Conservation (phyloP, 2,113 vertebrate species). For the Odontesthes bonariensis region DNA sequence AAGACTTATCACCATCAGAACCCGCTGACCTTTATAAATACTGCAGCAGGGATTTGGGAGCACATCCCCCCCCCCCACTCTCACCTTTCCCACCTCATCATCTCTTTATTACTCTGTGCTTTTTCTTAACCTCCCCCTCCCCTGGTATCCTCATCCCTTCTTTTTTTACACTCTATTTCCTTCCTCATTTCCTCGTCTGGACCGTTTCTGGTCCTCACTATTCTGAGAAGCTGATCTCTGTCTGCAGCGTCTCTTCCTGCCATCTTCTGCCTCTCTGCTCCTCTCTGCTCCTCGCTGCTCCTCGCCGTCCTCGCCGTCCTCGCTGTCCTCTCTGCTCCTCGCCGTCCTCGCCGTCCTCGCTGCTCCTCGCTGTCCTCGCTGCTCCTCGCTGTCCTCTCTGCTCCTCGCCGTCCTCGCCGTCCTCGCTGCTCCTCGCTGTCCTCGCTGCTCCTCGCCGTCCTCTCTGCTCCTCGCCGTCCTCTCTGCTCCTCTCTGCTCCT, state of each 20-base stretch:
- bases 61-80: constrained; percentile 1
- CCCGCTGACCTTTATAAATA: constrained; percentile 70
- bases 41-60: constrained; percentile 58
- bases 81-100: constrained; percentile 23
- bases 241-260: background rate
- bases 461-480: background rate
- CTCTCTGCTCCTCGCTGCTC: background rate
- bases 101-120: constrained; percentile 45
- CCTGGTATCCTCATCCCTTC: background rate
- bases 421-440: background rate
- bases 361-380: background rate
- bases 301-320: background rate
- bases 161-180: constrained; percentile 61
- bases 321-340: background rate
- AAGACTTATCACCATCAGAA: constrained; percentile 47
- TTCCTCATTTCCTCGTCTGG: constrained; percentile 58
- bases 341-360: background rate
- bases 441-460: background rate
- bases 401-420: background rate
- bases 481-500: background rate
- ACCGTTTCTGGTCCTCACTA: constrained; percentile 55
- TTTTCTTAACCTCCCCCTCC: constrained; percentile 8
- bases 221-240: constrained; percentile 60
- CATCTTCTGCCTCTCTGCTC: constrained; percentile 5
- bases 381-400: background rate